Conservation (phyloP, 1,140 invertebrate species). For the Micrasema longulum region DNA sequence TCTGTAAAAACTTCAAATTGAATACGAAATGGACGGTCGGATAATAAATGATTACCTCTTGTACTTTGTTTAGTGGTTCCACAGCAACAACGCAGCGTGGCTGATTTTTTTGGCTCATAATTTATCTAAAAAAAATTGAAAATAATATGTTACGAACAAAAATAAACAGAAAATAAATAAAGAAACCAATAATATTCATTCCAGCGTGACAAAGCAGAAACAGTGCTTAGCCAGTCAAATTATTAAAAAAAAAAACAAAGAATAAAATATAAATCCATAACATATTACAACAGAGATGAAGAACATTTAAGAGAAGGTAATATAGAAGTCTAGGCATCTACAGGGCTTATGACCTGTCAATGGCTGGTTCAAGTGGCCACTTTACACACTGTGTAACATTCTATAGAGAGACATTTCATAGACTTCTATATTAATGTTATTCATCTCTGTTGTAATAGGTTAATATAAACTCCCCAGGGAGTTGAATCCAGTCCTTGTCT, state of each 20-base stretch:
- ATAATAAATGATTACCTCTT: slow-evolving; percentile 9
- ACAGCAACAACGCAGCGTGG: slow-evolving; percentile 35
- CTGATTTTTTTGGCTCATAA: slow-evolving; percentile 45
- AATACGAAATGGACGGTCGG: not conserved
- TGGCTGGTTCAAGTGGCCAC: no score
- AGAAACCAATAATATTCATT: no score
- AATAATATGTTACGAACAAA: not conserved
- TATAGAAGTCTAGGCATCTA: no score
- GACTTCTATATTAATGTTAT: no score
- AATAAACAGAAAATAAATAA: not conserved
- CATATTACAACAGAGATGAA: no score
- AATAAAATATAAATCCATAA: not conserved
- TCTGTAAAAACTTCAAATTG: not conserved
- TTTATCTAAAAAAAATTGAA: slow-evolving; percentile 34
- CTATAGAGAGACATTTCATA: no score
- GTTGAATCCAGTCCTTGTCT: no score
- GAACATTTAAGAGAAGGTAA: no score
- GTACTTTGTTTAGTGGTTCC: slow-evolving; percentile 33
- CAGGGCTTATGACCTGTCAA: no score
- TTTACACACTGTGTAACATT: no score
- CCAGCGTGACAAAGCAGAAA: not conserved
- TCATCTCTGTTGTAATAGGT: no score
- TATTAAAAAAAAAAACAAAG: not conserved
- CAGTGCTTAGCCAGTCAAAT: not conserved
- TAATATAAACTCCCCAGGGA: no score